Conservation (phyloP, 2,113 vertebrate species). For the Cryptotis parvus region DNA sequence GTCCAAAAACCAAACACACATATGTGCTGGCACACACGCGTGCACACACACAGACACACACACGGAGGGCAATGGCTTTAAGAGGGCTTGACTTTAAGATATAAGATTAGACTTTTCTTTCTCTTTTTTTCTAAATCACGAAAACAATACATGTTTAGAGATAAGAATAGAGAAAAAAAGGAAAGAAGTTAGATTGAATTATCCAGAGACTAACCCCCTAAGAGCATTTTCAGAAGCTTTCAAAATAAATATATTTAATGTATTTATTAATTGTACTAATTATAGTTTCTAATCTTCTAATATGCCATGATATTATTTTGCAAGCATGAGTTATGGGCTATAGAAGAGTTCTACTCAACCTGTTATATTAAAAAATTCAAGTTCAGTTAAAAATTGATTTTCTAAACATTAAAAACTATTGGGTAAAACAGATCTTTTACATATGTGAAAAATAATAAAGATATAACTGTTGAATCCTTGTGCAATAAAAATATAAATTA, state of each 20-base stretch:
- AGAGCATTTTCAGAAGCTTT: conserved; percentile 39
- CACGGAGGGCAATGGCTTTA: not conserved
- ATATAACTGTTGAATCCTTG: not conserved
- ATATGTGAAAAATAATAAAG: conserved; percentile 4
- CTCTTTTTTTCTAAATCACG: not conserved
- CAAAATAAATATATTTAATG: conserved; percentile 9
- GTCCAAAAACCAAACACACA: no score
- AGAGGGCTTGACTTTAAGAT: not conserved
- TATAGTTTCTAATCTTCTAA: no score
- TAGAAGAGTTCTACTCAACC: not conserved
- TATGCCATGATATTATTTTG: not conserved
- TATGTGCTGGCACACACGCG: no score
- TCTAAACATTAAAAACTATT: no score
- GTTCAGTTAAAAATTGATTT: not conserved
- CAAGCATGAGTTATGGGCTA: not conserved
- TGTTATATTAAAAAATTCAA: conserved; percentile 19
- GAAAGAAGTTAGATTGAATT: not conserved
- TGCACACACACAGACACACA: no score
- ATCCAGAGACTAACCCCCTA: not conserved
- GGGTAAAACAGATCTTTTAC: not conserved
- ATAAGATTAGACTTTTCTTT: conserved; percentile 1
- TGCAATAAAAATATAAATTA: conserved; percentile 6
- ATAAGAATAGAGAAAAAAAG: conserved; percentile 12
- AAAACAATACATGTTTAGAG: not conserved
- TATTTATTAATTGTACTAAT: not conserved